Evolutionary conservation across 2,888 invertebrate species (phyloP).

Genomic region (Aelia acuminata): DNA sequence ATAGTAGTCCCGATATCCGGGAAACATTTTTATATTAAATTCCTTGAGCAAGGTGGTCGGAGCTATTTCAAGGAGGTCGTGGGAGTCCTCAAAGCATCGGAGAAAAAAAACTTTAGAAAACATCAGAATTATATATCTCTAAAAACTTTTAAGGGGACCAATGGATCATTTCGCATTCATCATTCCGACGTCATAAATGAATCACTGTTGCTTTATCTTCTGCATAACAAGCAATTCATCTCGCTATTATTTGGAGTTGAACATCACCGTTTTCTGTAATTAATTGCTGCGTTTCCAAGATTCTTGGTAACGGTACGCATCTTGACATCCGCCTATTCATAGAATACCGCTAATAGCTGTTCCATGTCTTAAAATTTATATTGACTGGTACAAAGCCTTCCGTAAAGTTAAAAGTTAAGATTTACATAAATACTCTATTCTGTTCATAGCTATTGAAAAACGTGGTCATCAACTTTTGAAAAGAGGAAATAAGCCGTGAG

Average conservation of each 20-base stretch:
- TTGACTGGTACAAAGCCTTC: neutral
- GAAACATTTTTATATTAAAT: constrained; percentile 15
- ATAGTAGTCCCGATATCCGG: constrained; percentile 43
- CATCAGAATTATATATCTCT: too few species aligned
- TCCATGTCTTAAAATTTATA: neutral
- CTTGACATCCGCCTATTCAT: neutral
- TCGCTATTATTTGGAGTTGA: neutral
- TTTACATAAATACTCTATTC: too few species aligned
- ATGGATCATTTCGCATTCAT: neutral
- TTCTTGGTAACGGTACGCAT: neutral
- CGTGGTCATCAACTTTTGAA: too few species aligned
- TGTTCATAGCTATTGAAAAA: too few species aligned
- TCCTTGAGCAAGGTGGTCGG: neutral
- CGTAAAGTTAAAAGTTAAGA: too few species aligned
- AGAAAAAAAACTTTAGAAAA: neutral
- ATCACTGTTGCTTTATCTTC: neutral
- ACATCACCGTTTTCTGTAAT: neutral
- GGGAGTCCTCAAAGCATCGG: neutral
- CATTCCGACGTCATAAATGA: neutral
- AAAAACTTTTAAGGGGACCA: too few species aligned
- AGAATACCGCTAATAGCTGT: neutral
- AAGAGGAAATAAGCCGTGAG: too few species aligned
- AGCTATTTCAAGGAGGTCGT: neutral
- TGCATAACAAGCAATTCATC: neutral
- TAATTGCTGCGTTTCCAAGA: neutral